Evolutionary conservation across 2,888 invertebrate genomes (phyloP).

Genomic region (Gibbula magus): DNA sequence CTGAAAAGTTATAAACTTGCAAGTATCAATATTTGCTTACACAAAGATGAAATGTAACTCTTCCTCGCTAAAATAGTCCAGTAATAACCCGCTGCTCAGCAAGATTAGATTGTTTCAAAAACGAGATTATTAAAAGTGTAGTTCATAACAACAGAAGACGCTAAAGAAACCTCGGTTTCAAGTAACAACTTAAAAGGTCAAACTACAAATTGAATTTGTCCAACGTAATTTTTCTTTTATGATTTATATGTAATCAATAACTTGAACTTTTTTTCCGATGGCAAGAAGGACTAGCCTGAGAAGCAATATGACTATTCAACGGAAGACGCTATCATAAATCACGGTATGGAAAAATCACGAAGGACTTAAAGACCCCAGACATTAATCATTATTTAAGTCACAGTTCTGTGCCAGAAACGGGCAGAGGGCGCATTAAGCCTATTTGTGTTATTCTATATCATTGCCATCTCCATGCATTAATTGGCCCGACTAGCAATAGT

Average conservation of each 20-base stretch:
- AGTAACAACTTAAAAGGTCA: no score
- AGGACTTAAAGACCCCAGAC: not conserved
- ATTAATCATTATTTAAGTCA: constrained; percentile 1
- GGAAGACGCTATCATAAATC: not conserved
- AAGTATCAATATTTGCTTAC: no score
- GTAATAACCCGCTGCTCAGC: no score
- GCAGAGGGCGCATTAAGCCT: not conserved
- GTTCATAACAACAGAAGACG: no score
- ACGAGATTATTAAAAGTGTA: no score
- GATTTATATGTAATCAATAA: constrained; percentile 7
- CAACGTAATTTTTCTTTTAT: not conserved
- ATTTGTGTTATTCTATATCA: constrained; percentile 10
- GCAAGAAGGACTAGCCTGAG: not conserved
- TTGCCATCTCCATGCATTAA: not conserved
- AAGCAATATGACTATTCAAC: not conserved
- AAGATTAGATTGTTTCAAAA: no score
- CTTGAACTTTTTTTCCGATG: not conserved
- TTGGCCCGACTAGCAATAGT: not conserved
- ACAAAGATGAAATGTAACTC: no score
- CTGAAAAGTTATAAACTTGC: no score
- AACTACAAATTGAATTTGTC: no score
- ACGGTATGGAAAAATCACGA: not conserved
- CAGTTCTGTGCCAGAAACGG: not conserved
- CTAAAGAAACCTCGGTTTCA: no score
- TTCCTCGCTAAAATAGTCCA: no score